Conservation (phyloP, 2,797 vertebrate genomes). For the Chromis chromis region DNA sequence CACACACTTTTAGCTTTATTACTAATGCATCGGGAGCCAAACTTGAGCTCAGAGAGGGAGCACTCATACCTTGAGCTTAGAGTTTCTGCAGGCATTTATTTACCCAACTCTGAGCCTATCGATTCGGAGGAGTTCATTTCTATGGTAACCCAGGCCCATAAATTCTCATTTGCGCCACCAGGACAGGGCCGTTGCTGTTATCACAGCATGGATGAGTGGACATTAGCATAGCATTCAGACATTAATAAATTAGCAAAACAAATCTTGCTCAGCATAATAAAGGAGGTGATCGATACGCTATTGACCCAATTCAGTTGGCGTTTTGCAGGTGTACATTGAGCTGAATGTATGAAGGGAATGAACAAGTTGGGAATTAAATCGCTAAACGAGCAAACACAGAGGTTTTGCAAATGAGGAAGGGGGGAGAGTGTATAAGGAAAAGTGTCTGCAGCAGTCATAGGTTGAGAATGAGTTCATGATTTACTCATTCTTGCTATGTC, state of each 20-base stretch:
- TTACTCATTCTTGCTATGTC: slow-evolving; percentile 34
- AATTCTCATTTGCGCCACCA: slow-evolving; percentile 76
- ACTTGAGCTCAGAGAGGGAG: slow-evolving; percentile 43
- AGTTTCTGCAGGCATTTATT: slow-evolving; percentile 63
- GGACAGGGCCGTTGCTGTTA: slow-evolving; percentile 67
- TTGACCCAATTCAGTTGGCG: slow-evolving; percentile 51
- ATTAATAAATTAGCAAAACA: slow-evolving; percentile 81
- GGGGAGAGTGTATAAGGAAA: slow-evolving; percentile 34
- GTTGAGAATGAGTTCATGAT: slow-evolving; percentile 29
- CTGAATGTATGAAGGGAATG: slow-evolving; percentile 42
- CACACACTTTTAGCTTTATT: slow-evolving; percentile 65
- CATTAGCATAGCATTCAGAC: slow-evolving; percentile 70
- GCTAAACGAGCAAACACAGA: slow-evolving; percentile 56
- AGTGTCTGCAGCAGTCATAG: slow-evolving; percentile 36
- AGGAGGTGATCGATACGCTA: slow-evolving; percentile 63
- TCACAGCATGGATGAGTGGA: slow-evolving; percentile 68
- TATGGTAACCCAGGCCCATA: slow-evolving; percentile 72
- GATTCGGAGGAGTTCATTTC: slow-evolving; percentile 77
- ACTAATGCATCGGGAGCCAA: slow-evolving; percentile 62
- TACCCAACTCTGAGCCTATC: slow-evolving; percentile 69
- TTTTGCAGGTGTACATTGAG: slow-evolving; percentile 56
- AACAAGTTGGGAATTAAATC: slow-evolving; percentile 57
- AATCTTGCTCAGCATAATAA: slow-evolving; percentile 68
- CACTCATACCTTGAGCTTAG: slow-evolving; percentile 38
- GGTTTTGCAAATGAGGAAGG: slow-evolving; percentile 50